These are phyloP conservation scores for Scaptomyza caliginosa DNA, from an alignment of 2,888 invertebrate species.

Conservation along the genomic window DNA sequence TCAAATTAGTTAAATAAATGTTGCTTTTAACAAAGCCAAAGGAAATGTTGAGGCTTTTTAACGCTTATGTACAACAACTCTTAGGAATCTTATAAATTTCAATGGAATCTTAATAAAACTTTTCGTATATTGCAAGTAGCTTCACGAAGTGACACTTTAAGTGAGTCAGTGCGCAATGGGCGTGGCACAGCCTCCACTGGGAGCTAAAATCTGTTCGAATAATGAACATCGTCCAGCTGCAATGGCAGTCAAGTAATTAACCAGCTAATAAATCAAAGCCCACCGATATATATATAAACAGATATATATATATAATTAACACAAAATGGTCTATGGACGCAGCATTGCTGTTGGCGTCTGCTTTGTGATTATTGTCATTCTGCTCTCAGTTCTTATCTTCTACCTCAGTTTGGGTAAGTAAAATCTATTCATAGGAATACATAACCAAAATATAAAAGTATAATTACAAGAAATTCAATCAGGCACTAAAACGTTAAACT, in stretches of 20 bases:
- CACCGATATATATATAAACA: conserved; percentile 34
- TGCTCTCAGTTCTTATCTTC: conserved; percentile 81
- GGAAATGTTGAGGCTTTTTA: no score
- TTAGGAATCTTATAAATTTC: neutral
- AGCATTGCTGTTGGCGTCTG: conserved; percentile 82
- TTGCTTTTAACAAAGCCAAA: no score
- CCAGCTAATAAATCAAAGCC: conserved; percentile 29
- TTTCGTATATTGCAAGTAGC: conserved; percentile 33
- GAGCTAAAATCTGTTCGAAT: conserved; percentile 28
- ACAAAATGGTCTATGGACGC: conserved; percentile 81
- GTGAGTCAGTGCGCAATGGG: conserved; percentile 29
- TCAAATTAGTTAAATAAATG: neutral
- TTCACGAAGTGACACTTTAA: conserved; percentile 55
- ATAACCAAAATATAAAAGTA: no score
- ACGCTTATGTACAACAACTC: no score
- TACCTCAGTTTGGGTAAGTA: conserved; percentile 83
- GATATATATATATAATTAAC: conserved; percentile 11
- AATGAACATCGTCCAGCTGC: conserved; percentile 61
- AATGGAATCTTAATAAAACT: neutral
- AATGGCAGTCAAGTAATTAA: conserved; percentile 59
- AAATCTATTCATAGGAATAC: neutral
- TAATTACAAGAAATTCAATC: conserved; percentile 4
- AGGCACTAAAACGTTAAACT: neutral
- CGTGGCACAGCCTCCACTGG: conserved; percentile 24
- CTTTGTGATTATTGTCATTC: conserved; percentile 77